Conservation (phyloP, 2,888 invertebrate species). For the Agrenia bidenticulata region DNA sequence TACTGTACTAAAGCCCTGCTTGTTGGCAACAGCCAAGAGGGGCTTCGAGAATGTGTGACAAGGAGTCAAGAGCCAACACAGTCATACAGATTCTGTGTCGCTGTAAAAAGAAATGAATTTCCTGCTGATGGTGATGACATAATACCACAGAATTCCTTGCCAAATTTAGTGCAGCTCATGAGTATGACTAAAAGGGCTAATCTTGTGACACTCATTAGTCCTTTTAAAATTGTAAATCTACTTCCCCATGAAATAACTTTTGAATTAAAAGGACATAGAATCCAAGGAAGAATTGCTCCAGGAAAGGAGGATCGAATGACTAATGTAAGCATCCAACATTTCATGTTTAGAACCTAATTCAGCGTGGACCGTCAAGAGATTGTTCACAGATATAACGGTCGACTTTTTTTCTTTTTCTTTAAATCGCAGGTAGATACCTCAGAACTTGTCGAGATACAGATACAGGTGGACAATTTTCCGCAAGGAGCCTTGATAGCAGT, state of each 20-base stretch:
- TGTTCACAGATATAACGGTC: too few relatives aligned
- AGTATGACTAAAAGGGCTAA: slow-evolving; percentile 72
- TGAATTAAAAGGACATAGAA: slow-evolving; percentile 55
- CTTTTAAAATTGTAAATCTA: slow-evolving; percentile 80
- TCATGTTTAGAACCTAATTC: too few relatives aligned
- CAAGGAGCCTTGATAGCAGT: slow-evolving; percentile 66
- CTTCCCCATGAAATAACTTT: slow-evolving; percentile 78
- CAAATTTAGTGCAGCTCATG: slow-evolving; percentile 39
- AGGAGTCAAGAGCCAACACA: slow-evolving; percentile 41
- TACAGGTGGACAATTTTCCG: slow-evolving; percentile 82
- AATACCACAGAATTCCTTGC: slow-evolving; percentile 34
- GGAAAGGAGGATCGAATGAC: slow-evolving; percentile 57
- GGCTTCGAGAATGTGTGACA: slow-evolving; percentile 39
- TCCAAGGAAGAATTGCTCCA: slow-evolving; percentile 56
- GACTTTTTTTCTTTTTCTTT: slow-evolving; percentile 2
- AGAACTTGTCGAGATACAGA: slow-evolving; percentile 69
- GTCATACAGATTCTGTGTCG: slow-evolving; percentile 71
- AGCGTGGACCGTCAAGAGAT: too few relatives aligned
- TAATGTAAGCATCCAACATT: slow-evolving; percentile 56
- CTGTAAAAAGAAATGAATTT: slow-evolving; percentile 76
- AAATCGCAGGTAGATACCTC: slow-evolving; percentile 68
- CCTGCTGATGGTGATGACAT: slow-evolving; percentile 62
- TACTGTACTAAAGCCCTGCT: slow-evolving; percentile 48
- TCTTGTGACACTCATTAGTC: slow-evolving; percentile 78
- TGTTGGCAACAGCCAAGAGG: slow-evolving; percentile 39